These are phyloP conservation scores for Phaenicophaeus curvirostris DNA, from an alignment of 2,797 vertebrate species.

Conservation along the genomic window DNA sequence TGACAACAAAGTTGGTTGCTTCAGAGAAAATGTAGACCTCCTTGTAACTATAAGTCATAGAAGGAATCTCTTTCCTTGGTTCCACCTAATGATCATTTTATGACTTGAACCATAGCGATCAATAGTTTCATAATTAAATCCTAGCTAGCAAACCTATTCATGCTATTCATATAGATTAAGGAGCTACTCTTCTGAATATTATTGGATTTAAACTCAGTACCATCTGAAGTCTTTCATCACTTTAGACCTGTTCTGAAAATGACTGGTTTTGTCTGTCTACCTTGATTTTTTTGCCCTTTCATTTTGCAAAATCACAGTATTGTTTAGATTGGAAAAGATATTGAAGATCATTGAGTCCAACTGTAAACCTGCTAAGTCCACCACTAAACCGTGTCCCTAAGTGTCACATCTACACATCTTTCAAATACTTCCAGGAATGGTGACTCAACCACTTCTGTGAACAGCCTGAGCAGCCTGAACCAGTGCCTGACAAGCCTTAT, in stretches of 20 bases:
- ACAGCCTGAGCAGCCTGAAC: no score
- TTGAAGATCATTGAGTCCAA: no score
- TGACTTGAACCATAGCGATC: not conserved
- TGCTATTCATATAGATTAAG: not conserved
- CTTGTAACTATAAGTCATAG: not conserved
- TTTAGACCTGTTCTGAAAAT: constrained; percentile 13
- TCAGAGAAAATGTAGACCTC: not conserved
- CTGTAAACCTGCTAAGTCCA: no score
- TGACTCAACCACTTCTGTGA: no score
- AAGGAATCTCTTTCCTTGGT: not conserved
- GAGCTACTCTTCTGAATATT: constrained; percentile 3
- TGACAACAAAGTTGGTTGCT: not conserved
- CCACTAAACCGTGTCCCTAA: no score
- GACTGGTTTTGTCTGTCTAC: not conserved
- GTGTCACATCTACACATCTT: no score
- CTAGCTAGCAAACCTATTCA: constrained; percentile 11
- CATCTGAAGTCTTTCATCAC: not conserved
- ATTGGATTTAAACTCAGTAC: not conserved
- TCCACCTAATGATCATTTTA: constrained; percentile 8
- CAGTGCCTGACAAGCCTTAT: no score
- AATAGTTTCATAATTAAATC: constrained; percentile 55
- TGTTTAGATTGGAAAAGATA: no score
- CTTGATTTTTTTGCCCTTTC: not conserved
- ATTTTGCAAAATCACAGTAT: not conserved
- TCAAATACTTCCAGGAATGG: no score